Percentiles rank a stretch among this genome's conserved stretches.
phyloP scores from a whole-genome alignment of 2,797 vertebrate species.

The Neomorphus geoffroyi region DNA sequence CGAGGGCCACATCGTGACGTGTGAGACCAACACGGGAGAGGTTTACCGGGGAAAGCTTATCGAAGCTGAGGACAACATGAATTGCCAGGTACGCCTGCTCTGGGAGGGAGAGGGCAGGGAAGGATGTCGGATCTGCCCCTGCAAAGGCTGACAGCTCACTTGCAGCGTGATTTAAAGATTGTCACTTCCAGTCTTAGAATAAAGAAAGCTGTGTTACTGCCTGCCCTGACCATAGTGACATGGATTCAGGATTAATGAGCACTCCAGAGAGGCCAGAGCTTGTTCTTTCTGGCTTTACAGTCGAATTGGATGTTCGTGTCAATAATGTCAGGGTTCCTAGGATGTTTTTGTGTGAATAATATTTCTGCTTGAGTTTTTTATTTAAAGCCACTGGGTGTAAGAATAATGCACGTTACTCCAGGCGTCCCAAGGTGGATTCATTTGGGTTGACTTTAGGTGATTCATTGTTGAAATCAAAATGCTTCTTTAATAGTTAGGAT shows the following conservation, averaged over 20 bases:
- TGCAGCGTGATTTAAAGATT: neutral
- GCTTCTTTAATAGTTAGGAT: neutral
- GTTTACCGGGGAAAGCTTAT: constrained; percentile 97
- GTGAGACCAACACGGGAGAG: constrained; percentile 97
- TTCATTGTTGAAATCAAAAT: neutral
- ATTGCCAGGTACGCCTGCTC: constrained; percentile 87
- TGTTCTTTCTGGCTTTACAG: neutral
- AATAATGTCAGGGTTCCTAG: neutral
- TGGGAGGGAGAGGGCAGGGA: no score
- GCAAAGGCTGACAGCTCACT: neutral
- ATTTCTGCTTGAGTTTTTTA: neutral
- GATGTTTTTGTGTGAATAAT: neutral
- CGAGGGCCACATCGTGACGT: constrained; percentile 97
- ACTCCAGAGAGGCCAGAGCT: neutral
- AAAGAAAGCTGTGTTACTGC: neutral
- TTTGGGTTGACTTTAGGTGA: neutral
- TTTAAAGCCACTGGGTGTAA: fast-evolving
- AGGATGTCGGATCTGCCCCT: neutral
- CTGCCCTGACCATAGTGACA: fast-evolving
- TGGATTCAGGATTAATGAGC: neutral
- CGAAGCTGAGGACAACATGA: constrained; percentile 99
- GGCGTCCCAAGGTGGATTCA: neutral
- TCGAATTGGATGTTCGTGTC: neutral
- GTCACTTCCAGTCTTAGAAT: neutral
- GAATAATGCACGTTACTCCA: neutral